These are phyloP conservation scores for Thomomys bottae DNA, from an alignment of 2,113 vertebrate species.

Conservation along the genomic window DNA sequence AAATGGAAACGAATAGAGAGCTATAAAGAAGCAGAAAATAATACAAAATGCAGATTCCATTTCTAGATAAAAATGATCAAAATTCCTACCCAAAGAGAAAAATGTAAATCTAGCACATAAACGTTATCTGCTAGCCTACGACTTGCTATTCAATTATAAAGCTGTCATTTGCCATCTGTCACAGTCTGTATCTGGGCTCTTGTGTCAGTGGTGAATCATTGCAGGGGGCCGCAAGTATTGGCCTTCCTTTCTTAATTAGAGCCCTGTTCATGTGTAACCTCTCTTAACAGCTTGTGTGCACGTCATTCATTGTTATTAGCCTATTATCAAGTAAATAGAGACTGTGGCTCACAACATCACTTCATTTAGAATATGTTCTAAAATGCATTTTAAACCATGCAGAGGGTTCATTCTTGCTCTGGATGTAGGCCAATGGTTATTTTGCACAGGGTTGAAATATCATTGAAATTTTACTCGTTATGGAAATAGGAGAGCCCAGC, in stretches of 20 bases:
- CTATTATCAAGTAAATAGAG: background rate
- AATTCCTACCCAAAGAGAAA: constrained; percentile 42
- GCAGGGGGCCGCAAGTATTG: constrained; percentile 71
- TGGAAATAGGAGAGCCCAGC: background rate
- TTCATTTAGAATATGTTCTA: constrained; percentile 43
- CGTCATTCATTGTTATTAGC: constrained; percentile 64
- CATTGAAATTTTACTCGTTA: background rate
- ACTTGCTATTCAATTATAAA: constrained; percentile 78
- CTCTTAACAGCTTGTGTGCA: constrained; percentile 56
- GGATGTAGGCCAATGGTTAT: background rate
- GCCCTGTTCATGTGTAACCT: constrained; percentile 32
- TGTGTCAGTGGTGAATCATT: constrained; percentile 74
- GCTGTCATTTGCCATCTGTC: constrained; percentile 78
- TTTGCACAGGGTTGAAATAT: background rate
- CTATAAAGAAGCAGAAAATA: constrained; percentile 55
- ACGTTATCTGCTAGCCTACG: constrained; percentile 70
- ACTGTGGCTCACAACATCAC: background rate
- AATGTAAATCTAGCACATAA: constrained; percentile 64
- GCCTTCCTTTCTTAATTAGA: constrained; percentile 77
- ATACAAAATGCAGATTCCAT: constrained; percentile 58
- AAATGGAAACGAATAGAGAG: background rate
- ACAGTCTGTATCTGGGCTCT: constrained; percentile 64
- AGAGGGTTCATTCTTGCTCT: background rate
- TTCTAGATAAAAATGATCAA: constrained; percentile 63
- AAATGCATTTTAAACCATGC: background rate